These are phyloP conservation scores for Drosophila vallismaia DNA, from an alignment of 2,888 invertebrate genomes.

Conservation along the genomic window DNA sequence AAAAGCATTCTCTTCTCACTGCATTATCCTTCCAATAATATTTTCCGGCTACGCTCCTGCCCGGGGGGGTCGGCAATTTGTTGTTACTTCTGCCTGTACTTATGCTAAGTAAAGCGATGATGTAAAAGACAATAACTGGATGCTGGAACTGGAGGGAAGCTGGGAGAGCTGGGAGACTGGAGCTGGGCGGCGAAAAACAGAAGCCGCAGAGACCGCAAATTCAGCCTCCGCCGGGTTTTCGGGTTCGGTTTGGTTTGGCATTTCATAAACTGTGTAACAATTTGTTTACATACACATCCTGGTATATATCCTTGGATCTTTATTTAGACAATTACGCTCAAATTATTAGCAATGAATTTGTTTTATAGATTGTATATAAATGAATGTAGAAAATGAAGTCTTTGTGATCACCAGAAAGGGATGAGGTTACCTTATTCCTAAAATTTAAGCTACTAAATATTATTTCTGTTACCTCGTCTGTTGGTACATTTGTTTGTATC, in stretches of 20 bases:
- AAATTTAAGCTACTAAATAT: no score
- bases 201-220: constrained; percentile 70
- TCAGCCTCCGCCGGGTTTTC: constrained; percentile 33
- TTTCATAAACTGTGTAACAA: constrained; percentile 72
- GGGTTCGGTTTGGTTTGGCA: constrained; percentile 45
- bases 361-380: background rate
- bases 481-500: background rate
- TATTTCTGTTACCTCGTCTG: constrained; percentile 1
- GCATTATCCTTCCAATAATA: background rate
- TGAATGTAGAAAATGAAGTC: no score
- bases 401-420: no score
- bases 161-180: background rate
- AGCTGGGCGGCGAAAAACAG: constrained; percentile 17
- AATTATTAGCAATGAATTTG: constrained; percentile 4
- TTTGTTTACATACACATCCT: constrained; percentile 62
- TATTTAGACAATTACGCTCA: background rate
- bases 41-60: background rate
- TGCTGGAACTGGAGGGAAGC: constrained; percentile 3
- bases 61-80: constrained; percentile 59
- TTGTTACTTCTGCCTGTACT: constrained; percentile 65
- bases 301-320: constrained; percentile 21
- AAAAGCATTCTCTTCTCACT: background rate
- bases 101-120: constrained; percentile 78
- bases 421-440: no score
- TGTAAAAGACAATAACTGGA: constrained; percentile 74